These are phyloP conservation scores for Paradisaea rubra DNA, from an alignment of 2,113 vertebrate genomes.

Conservation along the genomic window DNA sequence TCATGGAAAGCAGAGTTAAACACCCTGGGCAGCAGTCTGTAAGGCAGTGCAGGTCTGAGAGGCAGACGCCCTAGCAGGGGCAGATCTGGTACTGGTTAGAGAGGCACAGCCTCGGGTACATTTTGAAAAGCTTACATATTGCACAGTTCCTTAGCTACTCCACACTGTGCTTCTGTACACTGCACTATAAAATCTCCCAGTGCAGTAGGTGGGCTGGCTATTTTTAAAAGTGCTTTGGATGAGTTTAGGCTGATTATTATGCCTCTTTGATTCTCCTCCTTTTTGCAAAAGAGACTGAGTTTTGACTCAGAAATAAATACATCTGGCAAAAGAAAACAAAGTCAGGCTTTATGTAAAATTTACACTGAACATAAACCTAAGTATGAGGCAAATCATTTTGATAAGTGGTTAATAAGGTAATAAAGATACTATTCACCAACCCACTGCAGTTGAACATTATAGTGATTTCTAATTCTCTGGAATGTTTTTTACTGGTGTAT, in stretches of 20 bases:
- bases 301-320: slow-evolving; percentile 38
- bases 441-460: neutral
- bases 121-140: slow-evolving; percentile 18
- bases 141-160: slow-evolving; percentile 12
- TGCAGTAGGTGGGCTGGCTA: slow-evolving; percentile 61
- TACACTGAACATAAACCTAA: neutral
- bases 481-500: slow-evolving; percentile 47
- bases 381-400: neutral
- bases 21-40: neutral
- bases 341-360: slow-evolving; percentile 23
- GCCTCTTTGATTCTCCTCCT: slow-evolving; percentile 36
- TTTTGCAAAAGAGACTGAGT: slow-evolving; percentile 44
- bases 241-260: slow-evolving; percentile 72
- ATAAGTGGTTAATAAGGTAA: slow-evolving; percentile 40
- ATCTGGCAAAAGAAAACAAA: slow-evolving; percentile 24
- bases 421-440: slow-evolving; percentile 28
- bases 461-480: slow-evolving; percentile 43
- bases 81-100: neutral
- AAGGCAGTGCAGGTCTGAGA: neutral
- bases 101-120: neutral
- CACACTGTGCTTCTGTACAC: slow-evolving; percentile 12
- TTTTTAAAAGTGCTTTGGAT: slow-evolving; percentile 66
- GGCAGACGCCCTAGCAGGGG: neutral
- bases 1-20: neutral
- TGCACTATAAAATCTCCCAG: slow-evolving; percentile 44